A percentile compares a stretch with the other conserved stretches of the same genome.
Evolutionary conservation across 2,113 vertebrate species (phyloP).

Genomic region (Dicentrarchus labrax): DNA sequence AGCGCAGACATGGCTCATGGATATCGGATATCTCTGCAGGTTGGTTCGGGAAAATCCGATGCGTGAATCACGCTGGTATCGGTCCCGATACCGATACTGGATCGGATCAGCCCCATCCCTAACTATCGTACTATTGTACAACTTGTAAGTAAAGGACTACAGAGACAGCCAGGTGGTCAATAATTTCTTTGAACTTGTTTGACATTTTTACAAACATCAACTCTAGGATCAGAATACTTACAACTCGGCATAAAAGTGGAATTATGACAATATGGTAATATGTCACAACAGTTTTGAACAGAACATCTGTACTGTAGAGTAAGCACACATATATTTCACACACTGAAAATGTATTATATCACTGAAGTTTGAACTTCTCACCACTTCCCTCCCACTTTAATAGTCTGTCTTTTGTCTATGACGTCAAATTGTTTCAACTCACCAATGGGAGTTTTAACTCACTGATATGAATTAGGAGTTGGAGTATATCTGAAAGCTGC

Average conservation of each 20-base stretch:
- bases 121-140: no score
- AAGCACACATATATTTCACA: background rate
- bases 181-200: constrained; percentile 6
- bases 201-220: no score
- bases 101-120: no score
- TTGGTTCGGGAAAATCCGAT: no score
- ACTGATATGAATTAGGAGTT: constrained; percentile 85
- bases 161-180: background rate
- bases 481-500: constrained; percentile 86
- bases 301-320: background rate
- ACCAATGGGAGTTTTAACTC: constrained; percentile 74
- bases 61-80: no score
- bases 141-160: background rate
- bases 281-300: background rate
- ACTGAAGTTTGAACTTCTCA: constrained; percentile 1
- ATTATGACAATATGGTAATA: background rate
- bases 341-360: background rate
- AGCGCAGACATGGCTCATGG: no score
- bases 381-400: background rate
- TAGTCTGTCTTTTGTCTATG: constrained; percentile 39
- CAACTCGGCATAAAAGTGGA: background rate
- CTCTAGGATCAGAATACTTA: background rate
- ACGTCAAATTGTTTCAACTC: constrained; percentile 54
- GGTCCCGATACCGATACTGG: no score
- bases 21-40: no score